These are phyloP conservation scores for Tiliqua scincoides DNA, from an alignment of 2,113 vertebrate species.

Conservation along the genomic window DNA sequence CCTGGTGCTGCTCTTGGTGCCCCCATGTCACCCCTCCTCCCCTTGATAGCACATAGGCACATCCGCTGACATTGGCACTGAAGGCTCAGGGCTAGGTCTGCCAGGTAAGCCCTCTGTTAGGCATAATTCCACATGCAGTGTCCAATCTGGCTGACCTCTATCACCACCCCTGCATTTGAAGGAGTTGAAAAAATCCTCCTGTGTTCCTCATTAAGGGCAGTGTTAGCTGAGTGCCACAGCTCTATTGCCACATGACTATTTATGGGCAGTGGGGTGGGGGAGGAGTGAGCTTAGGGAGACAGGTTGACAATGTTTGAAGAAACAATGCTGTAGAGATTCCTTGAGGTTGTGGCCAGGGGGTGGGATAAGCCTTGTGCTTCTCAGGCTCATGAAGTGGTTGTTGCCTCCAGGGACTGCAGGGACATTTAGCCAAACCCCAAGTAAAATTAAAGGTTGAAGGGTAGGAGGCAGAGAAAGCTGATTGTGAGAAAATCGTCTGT, in stretches of 20 bases:
- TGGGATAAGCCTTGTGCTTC: background rate
- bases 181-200: background rate
- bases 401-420: background rate
- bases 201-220: background rate
- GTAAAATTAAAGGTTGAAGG: background rate
- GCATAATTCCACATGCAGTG: no score
- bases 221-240: background rate
- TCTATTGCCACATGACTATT: background rate
- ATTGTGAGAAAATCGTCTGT: background rate
- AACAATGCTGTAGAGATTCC: background rate
- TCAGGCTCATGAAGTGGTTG: no score
- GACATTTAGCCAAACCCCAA: background rate
- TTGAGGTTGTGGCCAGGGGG: background rate
- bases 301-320: background rate
- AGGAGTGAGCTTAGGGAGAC: conserved; percentile 46
- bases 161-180: background rate
- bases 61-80: no score
- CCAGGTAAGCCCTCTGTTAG: no score
- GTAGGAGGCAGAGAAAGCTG: background rate
- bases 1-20: background rate
- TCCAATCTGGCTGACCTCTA: no score
- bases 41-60: no score
- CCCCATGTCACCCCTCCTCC: background rate
- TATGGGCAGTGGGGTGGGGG: conserved; percentile 21
- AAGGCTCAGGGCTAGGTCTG: no score